Evolutionary conservation across 2,888 invertebrate genomes (phyloP).

Genomic region (Malacosoma neustria): DNA sequence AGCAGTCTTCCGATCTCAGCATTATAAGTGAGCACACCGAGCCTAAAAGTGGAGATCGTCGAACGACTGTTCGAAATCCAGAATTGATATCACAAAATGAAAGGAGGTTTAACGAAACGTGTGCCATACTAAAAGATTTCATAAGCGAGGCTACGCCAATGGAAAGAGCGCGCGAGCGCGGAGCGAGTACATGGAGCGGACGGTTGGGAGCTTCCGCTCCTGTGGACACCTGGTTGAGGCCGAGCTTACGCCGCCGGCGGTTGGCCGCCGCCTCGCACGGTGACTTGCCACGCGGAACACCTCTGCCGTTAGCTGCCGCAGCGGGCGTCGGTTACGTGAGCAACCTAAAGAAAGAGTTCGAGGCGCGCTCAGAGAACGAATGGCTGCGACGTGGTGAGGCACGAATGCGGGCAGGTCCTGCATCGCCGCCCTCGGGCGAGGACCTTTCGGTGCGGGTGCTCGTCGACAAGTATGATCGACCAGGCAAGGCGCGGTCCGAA

Average conservation of each 20-base stretch:
- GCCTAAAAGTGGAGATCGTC: slow-evolving; percentile 18
- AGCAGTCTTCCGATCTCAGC: slow-evolving; percentile 41
- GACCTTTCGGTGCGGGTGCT: slow-evolving; percentile 81
- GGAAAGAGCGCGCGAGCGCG: slow-evolving; percentile 47
- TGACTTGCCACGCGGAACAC: slow-evolving; percentile 49
- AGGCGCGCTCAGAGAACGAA: slow-evolving; percentile 73
- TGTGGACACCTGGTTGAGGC: slow-evolving; percentile 70
- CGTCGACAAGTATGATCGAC: slow-evolving; percentile 82
- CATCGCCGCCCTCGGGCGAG: slow-evolving; percentile 82
- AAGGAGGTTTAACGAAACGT: slow-evolving; percentile 65
- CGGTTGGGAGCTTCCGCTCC: slow-evolving; percentile 78
- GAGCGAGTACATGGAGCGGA: slow-evolving; percentile 56
- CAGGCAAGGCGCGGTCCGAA: slow-evolving; percentile 31
- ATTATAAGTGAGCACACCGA: slow-evolving; percentile 51
- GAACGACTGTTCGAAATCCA: slow-evolving; percentile 12
- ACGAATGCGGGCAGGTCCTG: slow-evolving; percentile 33
- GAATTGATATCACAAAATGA: slow-evolving; percentile 46
- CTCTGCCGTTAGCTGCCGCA: slow-evolving; percentile 20
- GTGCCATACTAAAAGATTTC: slow-evolving; percentile 77
- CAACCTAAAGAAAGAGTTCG: slow-evolving; percentile 91
- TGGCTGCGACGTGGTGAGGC: slow-evolving; percentile 23
- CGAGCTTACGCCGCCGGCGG: slow-evolving; percentile 52
- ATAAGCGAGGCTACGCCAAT: slow-evolving; percentile 55
- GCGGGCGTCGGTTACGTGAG: slow-evolving; percentile 83
- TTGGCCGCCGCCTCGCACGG: slow-evolving; percentile 52